phyloP scores from a whole-genome alignment of 2,888 invertebrate species.

The Ceriagrion tenellum region DNA sequence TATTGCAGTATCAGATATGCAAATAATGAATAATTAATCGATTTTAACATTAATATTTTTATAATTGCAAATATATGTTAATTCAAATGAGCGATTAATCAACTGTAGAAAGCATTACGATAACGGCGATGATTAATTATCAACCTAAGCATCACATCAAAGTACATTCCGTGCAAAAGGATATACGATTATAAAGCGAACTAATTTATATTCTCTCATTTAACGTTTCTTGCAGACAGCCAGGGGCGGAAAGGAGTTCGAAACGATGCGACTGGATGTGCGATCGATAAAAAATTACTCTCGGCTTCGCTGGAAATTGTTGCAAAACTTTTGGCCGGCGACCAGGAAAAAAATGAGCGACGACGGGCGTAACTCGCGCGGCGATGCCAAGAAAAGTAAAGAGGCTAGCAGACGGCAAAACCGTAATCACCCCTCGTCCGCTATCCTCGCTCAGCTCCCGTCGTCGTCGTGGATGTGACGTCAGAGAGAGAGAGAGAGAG shows the following conservation, averaged over 20 bases:
- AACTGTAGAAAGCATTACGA: too few species aligned
- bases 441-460: not conserved
- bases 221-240: not conserved
- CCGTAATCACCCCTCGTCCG: conserved; percentile 6
- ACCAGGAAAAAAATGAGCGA: not conserved
- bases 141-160: not conserved
- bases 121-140: not conserved
- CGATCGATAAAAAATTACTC: not conserved
- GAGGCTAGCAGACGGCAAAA: conserved; percentile 31
- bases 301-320: not conserved
- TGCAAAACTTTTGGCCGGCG: conserved; percentile 13
- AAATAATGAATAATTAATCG: too few species aligned
- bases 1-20: too few species aligned
- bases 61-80: too few species aligned
- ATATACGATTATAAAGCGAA: not conserved
- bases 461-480: not conserved
- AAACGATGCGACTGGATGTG: not conserved
- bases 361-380: not conserved
- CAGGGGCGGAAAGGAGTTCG: not conserved
- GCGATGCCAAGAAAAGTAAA: conserved; percentile 20
- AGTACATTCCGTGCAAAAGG: not conserved
- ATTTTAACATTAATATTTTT: too few species aligned
- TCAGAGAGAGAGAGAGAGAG: too few species aligned
- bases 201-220: not conserved
- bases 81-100: too few species aligned